A percentile compares a stretch with the other conserved stretches of the same genome.
Conservation (phyloP, 2,797 vertebrate species). For the Rhabdophis nuchalis region DNA sequence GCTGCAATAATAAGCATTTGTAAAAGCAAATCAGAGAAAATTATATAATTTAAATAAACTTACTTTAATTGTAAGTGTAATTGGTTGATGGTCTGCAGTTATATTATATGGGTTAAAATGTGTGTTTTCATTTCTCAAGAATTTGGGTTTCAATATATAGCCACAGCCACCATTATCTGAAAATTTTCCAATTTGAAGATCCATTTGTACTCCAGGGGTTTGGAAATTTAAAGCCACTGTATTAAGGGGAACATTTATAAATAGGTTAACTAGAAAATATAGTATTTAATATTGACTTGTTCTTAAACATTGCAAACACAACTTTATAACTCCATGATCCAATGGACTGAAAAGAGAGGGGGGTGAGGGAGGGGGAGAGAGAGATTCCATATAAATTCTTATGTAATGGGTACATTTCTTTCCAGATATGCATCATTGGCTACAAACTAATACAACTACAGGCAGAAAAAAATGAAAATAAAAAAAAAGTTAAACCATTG, state of each 20-base stretch:
- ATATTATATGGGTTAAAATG: slow-evolving; percentile 70
- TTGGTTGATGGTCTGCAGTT: slow-evolving; percentile 50
- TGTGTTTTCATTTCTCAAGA: slow-evolving; percentile 65
- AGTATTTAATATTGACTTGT: background rate
- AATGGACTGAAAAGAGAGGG: background rate
- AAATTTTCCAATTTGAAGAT: slow-evolving; percentile 85
- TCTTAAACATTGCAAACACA: background rate
- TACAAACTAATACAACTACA: background rate
- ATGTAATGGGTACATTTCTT: background rate
- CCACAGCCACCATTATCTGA: slow-evolving; percentile 86
- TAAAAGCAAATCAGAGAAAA: background rate
- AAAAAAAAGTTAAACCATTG: background rate
- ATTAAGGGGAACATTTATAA: background rate
- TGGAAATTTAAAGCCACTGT: slow-evolving; percentile 91
- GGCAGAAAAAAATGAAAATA: background rate
- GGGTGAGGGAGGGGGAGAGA: too few relatives aligned
- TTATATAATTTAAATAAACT: background rate
- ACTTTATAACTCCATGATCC: background rate
- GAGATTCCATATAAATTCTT: background rate
- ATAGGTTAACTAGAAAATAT: background rate
- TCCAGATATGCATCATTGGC: background rate
- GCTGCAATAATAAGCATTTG: background rate
- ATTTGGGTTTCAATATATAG: slow-evolving; percentile 82
- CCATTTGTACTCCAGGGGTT: slow-evolving; percentile 77
- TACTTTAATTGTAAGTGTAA: slow-evolving; percentile 80